These are phyloP conservation scores for Gambusia affinis DNA, from an alignment of 2,113 vertebrate species.

Conservation along the genomic window DNA sequence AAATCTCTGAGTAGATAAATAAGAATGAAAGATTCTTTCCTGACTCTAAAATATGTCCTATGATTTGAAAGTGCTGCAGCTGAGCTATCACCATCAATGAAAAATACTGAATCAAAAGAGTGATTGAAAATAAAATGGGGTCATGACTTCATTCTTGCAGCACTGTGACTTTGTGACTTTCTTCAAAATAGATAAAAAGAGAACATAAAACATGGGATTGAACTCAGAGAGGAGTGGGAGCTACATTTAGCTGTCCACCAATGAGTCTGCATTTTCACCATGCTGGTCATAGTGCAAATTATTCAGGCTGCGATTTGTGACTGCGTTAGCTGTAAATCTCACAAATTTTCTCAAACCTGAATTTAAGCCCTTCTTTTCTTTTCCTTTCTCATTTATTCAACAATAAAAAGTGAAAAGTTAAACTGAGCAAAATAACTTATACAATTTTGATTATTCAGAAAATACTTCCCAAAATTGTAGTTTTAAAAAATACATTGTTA, in stretches of 20 bases:
- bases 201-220: conserved; percentile 41
- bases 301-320: too few species aligned
- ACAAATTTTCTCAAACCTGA: too few species aligned
- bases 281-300: neutral
- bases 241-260: neutral
- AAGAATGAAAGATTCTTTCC: neutral
- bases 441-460: too few species aligned
- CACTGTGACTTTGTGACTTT: conserved; percentile 48
- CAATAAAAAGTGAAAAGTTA: too few species aligned
- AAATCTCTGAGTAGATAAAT: neutral
- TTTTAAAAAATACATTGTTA: too few species aligned
- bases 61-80: conserved; percentile 5
- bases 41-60: neutral
- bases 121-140: conserved; percentile 56
- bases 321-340: too few species aligned
- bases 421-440: too few species aligned
- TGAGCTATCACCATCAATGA: conserved; percentile 11
- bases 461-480: too few species aligned
- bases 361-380: too few species aligned
- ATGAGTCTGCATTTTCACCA: conserved; percentile 20
- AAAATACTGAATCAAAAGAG: conserved; percentile 26
- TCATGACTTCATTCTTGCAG: conserved; percentile 45
- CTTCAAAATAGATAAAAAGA: conserved; percentile 20
- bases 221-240: conserved; percentile 24
- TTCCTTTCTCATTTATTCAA: too few species aligned